Evolutionary conservation across 2,797 vertebrate genomes (phyloP).

Genomic region (Melanotaenia nigrans): DNA sequence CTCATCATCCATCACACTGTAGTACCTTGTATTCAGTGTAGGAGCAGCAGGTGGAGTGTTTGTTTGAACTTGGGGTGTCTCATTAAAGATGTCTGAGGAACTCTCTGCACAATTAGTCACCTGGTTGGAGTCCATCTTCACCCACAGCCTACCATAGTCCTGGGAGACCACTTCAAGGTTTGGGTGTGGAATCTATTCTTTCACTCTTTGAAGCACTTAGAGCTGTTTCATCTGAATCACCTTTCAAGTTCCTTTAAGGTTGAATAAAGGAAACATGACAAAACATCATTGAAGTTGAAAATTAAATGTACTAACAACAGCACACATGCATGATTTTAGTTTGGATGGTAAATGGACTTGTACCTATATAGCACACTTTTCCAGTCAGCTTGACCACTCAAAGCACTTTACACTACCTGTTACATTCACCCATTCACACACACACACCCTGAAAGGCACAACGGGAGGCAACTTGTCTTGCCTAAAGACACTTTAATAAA

Average conservation of each 20-base stretch:
- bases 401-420: too few species aligned
- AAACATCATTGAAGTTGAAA: conserved; percentile 8
- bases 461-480: too few species aligned
- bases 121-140: conserved; percentile 46
- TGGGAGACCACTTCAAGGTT: conserved; percentile 17
- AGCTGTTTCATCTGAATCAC: conserved; percentile 1
- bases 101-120: conserved; percentile 3
- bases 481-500: too few species aligned
- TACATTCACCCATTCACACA: too few species aligned
- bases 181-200: conserved; percentile 18
- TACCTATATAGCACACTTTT: too few species aligned
- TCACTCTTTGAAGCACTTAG: conserved; percentile 22
- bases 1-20: conserved; percentile 52
- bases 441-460: too few species aligned
- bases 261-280: conserved; percentile 27
- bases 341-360: too few species aligned
- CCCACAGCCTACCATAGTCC: conserved; percentile 42
- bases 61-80: conserved; percentile 6
- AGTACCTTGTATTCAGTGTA: conserved; percentile 13
- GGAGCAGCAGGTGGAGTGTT: background rate
- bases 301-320: background rate
- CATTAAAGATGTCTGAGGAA: background rate
- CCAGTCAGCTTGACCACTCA: too few species aligned
- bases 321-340: background rate
- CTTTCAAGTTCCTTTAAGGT: conserved; percentile 2